Base-by-base conservation (phyloP, 2,797 vertebrate genomes). In the Amblyraja radiata region DNA sequence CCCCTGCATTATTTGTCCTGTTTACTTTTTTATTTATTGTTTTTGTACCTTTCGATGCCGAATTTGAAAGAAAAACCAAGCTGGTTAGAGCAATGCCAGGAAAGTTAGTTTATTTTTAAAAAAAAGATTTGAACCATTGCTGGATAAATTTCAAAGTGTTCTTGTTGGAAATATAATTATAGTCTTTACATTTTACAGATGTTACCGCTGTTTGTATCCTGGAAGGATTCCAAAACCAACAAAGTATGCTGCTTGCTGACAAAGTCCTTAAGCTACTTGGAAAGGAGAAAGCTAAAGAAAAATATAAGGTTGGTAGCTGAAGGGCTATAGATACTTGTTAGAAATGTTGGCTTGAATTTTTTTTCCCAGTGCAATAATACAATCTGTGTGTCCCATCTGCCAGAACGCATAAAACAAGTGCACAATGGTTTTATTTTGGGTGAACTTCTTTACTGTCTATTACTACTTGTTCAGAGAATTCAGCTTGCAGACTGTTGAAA, bases 241-340 rank as follows among this genome's bases (percentile, higher is more conserved):
- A 98, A 94, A 99, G 99, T 96, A 99, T 99, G 99, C 95, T 99
- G 86, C 96, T 99, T 94, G 98, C 99, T 94, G 99, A 99, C 96
- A 99, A 98, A 96, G 98, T 99, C 94, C 97, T 99, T 94, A 99
- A 99, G 95, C 97, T 98, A 93, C 97, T 99, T 94, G 99, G 99
- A 16, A 99, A 99, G 96, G 99, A 99, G 96, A 99, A 99, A 95
- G 99, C 99, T 96, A 99, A 99, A 97, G 98, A 99, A 18, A 99
- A 99, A 94, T 99, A 99, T 95, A 99, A 99, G 98, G 99, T 99
- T 95, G 94, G 94, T 86, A 54, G 36, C 73, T 63, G n/a, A 79
- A 81, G 21, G 58, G 18, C 11, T 14, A 13, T 23, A 74, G 68
- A 2, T 54, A 46, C 21, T 46, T 90, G 88, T 91, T 73, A 54